phyloP scores from a whole-genome alignment of 2,888 invertebrate genomes.

The Colletes collaris region DNA sequence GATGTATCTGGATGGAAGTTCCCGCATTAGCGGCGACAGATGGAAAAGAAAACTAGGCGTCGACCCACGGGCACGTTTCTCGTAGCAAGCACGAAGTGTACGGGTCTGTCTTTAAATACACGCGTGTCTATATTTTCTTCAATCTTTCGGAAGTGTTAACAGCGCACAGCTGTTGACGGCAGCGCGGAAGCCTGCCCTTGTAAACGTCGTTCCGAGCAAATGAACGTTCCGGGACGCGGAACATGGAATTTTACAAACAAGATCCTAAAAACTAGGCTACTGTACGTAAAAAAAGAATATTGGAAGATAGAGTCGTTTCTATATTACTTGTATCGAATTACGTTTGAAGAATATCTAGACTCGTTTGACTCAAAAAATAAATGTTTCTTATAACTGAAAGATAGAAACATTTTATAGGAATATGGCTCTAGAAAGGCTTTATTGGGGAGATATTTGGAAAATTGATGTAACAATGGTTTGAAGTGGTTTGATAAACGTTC shows the following conservation, averaged over 20 bases:
- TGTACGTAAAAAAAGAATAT: not conserved
- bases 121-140: slow-evolving; percentile 15
- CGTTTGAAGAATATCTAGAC: too few species aligned
- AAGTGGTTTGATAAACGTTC: too few species aligned
- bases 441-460: too few species aligned
- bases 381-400: too few species aligned
- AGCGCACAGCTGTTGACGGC: slow-evolving; percentile 41
- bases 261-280: slow-evolving; percentile 2
- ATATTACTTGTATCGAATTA: too few species aligned
- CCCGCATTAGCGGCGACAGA: slow-evolving; percentile 1
- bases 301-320: not conserved
- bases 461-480: too few species aligned
- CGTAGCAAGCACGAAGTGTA: not conserved
- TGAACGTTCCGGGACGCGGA: slow-evolving; percentile 2
- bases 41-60: slow-evolving; percentile 2
- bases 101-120: slow-evolving; percentile 14
- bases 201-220: slow-evolving; percentile 30
- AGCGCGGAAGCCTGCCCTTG: slow-evolving; percentile 43
- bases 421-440: too few species aligned
- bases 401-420: too few species aligned
- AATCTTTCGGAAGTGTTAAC: slow-evolving; percentile 34
- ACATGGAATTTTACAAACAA: slow-evolving; percentile 4
- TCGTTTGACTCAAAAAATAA: too few species aligned
- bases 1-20: too few species aligned
- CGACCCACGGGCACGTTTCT: not conserved